Percentiles rank a stretch among this genome's conserved stretches.
These are phyloP conservation scores for Abramis brama DNA, from an alignment of 2,113 vertebrate genomes.

Conservation along the genomic window DNA sequence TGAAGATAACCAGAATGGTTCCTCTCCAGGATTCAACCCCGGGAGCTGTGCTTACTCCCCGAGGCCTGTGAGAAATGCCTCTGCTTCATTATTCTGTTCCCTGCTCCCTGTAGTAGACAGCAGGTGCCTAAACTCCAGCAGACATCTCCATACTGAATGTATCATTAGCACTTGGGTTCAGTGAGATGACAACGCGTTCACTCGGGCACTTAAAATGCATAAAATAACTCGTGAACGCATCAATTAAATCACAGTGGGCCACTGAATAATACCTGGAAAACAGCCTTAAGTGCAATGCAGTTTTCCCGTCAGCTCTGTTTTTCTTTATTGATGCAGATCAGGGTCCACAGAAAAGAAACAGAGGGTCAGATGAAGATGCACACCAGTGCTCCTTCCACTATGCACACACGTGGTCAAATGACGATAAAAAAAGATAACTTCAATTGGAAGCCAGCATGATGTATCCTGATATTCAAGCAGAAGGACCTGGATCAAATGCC, in stretches of 20 bases:
- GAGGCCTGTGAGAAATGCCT: conserved; percentile 8
- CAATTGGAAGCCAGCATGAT: too few relatives aligned
- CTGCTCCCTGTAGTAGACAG: conserved; percentile 8
- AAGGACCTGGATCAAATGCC: too few relatives aligned
- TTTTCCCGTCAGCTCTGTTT: neutral
- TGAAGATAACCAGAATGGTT: neutral
- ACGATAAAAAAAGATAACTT: neutral
- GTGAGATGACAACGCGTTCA: conserved; percentile 1
- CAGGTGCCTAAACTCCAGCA: neutral
- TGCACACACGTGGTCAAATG: neutral
- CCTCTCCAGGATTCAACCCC: neutral
- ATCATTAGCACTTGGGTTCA: conserved; percentile 32
- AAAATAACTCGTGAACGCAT: conserved; percentile 31
- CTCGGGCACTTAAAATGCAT: conserved; percentile 23
- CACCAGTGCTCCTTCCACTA: neutral
- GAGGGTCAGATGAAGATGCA: neutral
- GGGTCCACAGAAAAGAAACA: neutral
- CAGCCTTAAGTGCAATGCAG: neutral
- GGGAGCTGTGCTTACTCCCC: neutral
- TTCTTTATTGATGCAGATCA: neutral
- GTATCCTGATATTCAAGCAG: too few relatives aligned
- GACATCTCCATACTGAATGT: conserved; percentile 24
- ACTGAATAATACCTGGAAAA: conserved; percentile 19
- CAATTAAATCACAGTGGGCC: conserved; percentile 23
- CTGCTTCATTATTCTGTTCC: conserved; percentile 16